A percentile compares a stretch with the other conserved stretches of the same genome.
phyloP scores from a whole-genome alignment of 2,113 vertebrate genomes.

The Beaufortia kweichowensis region DNA sequence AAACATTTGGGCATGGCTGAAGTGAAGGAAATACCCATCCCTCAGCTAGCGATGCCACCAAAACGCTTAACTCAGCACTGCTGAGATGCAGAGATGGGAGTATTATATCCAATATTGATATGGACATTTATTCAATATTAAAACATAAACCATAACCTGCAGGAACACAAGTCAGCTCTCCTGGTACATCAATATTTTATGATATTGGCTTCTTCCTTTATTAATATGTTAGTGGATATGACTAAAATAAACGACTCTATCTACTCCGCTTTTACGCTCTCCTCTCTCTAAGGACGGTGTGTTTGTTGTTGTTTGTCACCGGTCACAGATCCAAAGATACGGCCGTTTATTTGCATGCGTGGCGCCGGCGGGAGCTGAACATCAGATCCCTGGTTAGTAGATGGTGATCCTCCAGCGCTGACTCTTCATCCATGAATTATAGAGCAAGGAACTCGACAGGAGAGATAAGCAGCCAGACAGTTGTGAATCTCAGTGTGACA shows the following conservation, averaged over 20 bases:
- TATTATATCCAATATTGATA: constrained; percentile 52
- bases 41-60: neutral
- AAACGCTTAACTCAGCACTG: constrained; percentile 40
- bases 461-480: constrained; percentile 28
- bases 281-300: neutral
- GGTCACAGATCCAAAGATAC: neutral
- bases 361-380: neutral
- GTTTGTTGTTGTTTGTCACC: constrained; percentile 30
- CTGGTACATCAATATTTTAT: constrained; percentile 49
- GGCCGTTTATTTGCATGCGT: constrained; percentile 2
- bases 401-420: constrained; percentile 30
- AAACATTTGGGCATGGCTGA: constrained; percentile 8
- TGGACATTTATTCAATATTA: constrained; percentile 55
- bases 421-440: constrained; percentile 46
- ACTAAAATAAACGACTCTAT: constrained; percentile 38
- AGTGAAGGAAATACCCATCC: constrained; percentile 39
- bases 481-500: constrained; percentile 33
- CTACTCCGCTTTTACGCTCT: constrained; percentile 3
- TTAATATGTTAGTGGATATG: constrained; percentile 50
- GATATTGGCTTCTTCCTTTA: constrained; percentile 46
- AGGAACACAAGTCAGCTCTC: constrained; percentile 45
- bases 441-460: constrained; percentile 32
- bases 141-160: constrained; percentile 49
- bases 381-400: constrained; percentile 23
- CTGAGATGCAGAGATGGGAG: constrained; percentile 17